Base-by-base conservation (phyloP, 2,888 invertebrate genomes). In the Melanostoma scalare region DNA sequence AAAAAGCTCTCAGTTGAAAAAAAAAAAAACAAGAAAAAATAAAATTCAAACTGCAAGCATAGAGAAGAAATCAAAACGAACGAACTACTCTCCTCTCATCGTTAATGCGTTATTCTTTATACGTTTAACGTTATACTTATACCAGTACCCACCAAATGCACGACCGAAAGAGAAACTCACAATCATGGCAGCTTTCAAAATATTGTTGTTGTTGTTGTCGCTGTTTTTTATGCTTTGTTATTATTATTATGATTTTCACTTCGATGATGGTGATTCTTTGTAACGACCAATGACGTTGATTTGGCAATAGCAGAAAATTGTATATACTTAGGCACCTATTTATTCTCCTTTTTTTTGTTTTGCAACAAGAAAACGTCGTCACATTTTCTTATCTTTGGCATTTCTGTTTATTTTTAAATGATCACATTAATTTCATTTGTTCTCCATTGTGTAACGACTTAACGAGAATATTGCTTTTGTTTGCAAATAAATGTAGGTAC, bases 1-100 rank as follows among this genome's bases (percentile, higher is more conserved):
- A 56, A 36, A 44, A 36, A 6, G 30, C 38, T 56, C 36, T 30
- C 48, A 63, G 33, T 50, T 30, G 36, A 38, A 63, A n/a, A 58
- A 55, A 46, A 38, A 6, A 55, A 40, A 33, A 33, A 44, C 44
- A 8, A 33, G 63, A 50, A 31, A 44, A 56, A 61, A 20, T 20
- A 20, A 55, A 67, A 36, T 36, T 3, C 46, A 6, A 53, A 31
- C 38, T 56, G 46, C 38, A 58, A 53, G 30, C 1, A 38, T 30
- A 42, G 48, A 48, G 20, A 81, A 65, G 60, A 81, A 81, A 76
- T 67, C 67, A 76, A 76, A 58, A 36, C 55, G 76, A 76, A 76
- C 76, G 44, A 60, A 68, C 68, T 68, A 67, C 42, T 60, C 65
- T 65, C 50, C 72, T 48, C 30, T 44, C 65, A 48, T 61, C 46